Percentiles rank a stretch among this genome's conserved stretches.
These are phyloP conservation scores for Tichodroma muraria DNA, from an alignment of 2,113 vertebrate genomes.

Conservation along the genomic window DNA sequence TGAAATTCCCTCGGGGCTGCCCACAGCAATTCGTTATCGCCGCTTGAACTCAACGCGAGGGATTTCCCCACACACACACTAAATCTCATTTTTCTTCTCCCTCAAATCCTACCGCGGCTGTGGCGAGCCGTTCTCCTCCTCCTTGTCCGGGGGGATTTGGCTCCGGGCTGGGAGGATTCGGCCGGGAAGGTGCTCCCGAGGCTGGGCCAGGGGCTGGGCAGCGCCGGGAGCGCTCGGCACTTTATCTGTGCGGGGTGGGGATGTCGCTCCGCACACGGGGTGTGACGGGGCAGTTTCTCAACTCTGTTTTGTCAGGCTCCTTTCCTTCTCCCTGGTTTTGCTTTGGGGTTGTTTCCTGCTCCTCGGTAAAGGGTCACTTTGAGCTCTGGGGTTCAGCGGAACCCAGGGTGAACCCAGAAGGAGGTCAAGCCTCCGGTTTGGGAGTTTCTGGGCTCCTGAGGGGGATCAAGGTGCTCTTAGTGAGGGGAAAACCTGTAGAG, in stretches of 20 bases:
- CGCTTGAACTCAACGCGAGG: rapidly evolving
- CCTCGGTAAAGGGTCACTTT: background rate
- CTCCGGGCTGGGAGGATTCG: rapidly evolving
- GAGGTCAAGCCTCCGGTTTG: background rate
- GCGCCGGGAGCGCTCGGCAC: background rate
- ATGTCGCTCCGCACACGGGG: background rate
- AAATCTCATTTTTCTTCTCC: background rate
- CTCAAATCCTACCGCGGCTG: background rate
- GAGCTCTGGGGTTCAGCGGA: background rate
- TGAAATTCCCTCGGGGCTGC: background rate
- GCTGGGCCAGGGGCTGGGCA: background rate
- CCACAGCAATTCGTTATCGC: background rate
- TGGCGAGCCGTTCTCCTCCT: background rate
- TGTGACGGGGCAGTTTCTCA: conserved; percentile 25
- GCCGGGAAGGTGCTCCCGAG: background rate
- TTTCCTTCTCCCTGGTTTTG: background rate
- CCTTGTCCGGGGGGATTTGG: background rate
- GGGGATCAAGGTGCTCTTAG: background rate
- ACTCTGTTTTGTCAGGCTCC: background rate
- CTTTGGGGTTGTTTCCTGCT: background rate
- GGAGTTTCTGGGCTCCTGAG: background rate
- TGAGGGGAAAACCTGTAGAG: background rate
- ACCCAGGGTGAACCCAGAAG: background rate
- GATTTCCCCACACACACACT: rapidly evolving
- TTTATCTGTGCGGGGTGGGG: conserved; percentile 42